These are phyloP conservation scores for Akabosia matsudoensis DNA, from an alignment of 1,140 invertebrate genomes.

Conservation along the genomic window DNA sequence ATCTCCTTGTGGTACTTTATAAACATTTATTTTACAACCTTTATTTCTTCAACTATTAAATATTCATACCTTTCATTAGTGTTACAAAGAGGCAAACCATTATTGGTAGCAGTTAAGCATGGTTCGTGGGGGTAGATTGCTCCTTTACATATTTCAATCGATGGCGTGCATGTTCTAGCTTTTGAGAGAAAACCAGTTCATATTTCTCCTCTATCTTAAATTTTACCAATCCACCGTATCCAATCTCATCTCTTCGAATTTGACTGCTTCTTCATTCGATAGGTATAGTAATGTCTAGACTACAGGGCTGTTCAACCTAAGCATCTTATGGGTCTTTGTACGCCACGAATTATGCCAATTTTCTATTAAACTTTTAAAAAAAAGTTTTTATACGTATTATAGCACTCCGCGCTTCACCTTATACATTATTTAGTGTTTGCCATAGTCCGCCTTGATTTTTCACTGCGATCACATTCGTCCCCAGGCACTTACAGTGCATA, in stretches of 20 bases:
- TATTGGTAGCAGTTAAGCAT: too few species aligned
- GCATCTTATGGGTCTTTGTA: slow-evolving; percentile 3
- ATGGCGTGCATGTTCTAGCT: not conserved
- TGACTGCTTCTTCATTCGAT: not conserved
- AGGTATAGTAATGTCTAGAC: slow-evolving; percentile 14
- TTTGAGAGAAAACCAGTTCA: slow-evolving; percentile 15
- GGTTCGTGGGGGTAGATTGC: not conserved
- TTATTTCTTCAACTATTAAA: too few species aligned
- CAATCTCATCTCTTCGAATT: not conserved
- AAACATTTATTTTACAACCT: too few species aligned
- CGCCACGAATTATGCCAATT: not conserved
- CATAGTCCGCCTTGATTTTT: not conserved
- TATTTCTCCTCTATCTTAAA: not conserved
- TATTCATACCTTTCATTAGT: too few species aligned
- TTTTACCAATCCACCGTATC: not conserved
- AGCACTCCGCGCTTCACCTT: too few species aligned
- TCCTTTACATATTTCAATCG: too few species aligned
- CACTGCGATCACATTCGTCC: not conserved
- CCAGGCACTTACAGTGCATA: not conserved
- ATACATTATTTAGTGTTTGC: not conserved
- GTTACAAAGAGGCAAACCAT: too few species aligned
- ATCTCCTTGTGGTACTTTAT: too few species aligned
- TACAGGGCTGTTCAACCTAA: slow-evolving; percentile 12
- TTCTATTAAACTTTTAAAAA: not conserved
- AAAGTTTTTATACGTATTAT: not conserved